Evolutionary conservation across 2,797 vertebrate species (phyloP), one percentile per base, ranked within the genome.

Genomic region (Oreochromis mossambicus): DNA sequence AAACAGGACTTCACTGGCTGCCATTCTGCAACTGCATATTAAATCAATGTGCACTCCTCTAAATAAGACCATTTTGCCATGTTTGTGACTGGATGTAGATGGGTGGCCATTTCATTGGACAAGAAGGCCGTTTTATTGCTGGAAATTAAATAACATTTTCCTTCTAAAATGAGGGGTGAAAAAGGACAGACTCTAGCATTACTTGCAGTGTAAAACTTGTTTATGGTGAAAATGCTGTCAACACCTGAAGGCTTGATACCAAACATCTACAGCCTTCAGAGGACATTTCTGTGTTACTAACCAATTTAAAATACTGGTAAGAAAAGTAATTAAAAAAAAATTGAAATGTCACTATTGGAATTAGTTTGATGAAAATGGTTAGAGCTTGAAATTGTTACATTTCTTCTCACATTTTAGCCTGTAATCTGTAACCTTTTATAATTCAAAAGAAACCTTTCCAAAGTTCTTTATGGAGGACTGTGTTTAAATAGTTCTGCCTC

Each of bases 391-490:
- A 32, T 32, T 48, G 68, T 70, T 48, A 73, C 41, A 48, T 19
- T 48, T 73, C 24, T 32, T 48, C 43, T 48, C 41, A 73, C 24
- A 19, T 19, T 73, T 73, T 19, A 73, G 17, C 15, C 6, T 48
- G 29, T 19, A 73, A 73, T 19, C 15, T 48, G 43, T 73, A 73
- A 73, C 9, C 4, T 75, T 48, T 32, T 50, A 29, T 29, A 50
- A 29, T 32, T 75, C 43, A 50, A 32, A 75, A 48, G 68, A 48
- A 75, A 75, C 68, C 15, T 50, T 32, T 4, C 24, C 24, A 32
- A 73, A 46, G 26, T 29, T 94, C 94, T 94, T 94, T 95, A 93
- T 87, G 90, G 90, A 93, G 92, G 83, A 90, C 89, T 93, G 87
- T 88, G 90, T 92, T 93, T 94, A 92, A 91, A 90, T 83, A 89